A percentile compares a stretch with the other conserved stretches of the same genome.
Conservation (phyloP, 2,113 vertebrate genomes). For the Cryptotis parvus region DNA sequence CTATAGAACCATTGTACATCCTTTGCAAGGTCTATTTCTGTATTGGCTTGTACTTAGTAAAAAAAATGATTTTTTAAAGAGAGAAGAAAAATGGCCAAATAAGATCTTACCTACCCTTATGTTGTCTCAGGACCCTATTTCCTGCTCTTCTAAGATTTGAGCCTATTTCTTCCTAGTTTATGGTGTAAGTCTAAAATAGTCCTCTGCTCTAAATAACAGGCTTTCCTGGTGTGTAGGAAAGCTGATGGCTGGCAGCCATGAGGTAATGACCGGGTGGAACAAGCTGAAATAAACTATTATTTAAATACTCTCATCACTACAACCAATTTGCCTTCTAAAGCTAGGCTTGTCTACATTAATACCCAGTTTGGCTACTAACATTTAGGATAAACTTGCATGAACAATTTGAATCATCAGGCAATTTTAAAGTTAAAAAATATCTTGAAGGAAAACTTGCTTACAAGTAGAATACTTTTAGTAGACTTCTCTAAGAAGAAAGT, state of each 20-base stretch:
- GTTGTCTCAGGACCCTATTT: background rate
- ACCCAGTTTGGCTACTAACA: constrained; percentile 27
- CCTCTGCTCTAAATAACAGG: constrained; percentile 39
- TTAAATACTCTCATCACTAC: constrained; percentile 59
- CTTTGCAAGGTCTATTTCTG: constrained; percentile 6
- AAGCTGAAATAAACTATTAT: constrained; percentile 55
- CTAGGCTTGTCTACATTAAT: constrained; percentile 48
- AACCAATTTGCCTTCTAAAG: constrained; percentile 41
- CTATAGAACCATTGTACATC: background rate
- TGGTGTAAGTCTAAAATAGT: background rate
- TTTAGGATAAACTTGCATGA: background rate
- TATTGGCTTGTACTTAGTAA: background rate
- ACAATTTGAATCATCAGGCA: constrained; percentile 35
- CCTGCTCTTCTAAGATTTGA: background rate
- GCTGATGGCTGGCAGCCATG: constrained; percentile 5
- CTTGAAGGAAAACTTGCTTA: constrained; percentile 39
- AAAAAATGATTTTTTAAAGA: constrained; percentile 2
- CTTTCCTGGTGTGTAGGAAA: constrained; percentile 11
- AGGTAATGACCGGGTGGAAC: constrained; percentile 60
- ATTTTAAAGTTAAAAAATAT: constrained; percentile 14
- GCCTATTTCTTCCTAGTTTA: background rate
- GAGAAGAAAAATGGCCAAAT: background rate
- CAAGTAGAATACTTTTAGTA: constrained; percentile 45
- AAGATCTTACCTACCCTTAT: background rate
- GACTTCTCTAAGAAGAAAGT: constrained; percentile 32